phyloP scores from a whole-genome alignment of 2,113 vertebrate species.

The Penelope pileata region DNA sequence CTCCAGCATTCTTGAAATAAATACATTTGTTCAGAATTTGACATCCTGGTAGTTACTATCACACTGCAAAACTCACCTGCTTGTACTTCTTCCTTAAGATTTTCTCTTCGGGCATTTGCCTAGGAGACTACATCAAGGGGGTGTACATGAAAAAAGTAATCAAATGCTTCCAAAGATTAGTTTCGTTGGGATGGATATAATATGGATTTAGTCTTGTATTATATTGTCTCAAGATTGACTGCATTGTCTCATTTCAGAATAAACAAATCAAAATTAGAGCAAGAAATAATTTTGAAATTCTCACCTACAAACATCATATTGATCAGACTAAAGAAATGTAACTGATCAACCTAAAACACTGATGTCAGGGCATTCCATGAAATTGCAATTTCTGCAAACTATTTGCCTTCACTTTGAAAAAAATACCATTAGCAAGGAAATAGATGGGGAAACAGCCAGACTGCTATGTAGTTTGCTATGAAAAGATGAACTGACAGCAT shows the following conservation, averaged over 20 bases:
- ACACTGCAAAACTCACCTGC: background rate
- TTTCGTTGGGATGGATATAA: background rate
- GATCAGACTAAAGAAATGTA: background rate
- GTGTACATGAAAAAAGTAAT: background rate
- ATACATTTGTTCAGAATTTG: background rate
- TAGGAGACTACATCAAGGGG: background rate
- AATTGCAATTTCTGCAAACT: background rate
- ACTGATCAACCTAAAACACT: background rate
- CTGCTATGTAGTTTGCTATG: background rate
- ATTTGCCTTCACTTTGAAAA: background rate
- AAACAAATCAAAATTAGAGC: slow-evolving; percentile 17
- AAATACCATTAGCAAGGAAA: background rate
- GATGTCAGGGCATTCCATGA: background rate
- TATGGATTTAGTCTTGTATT: background rate
- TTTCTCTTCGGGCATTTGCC: too few relatives aligned
- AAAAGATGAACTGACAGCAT: background rate
- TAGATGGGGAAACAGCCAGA: background rate
- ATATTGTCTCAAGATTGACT: background rate
- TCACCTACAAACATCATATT: background rate
- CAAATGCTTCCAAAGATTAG: background rate
- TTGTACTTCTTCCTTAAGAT: background rate
- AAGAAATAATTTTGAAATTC: background rate
- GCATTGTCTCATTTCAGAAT: slow-evolving; percentile 18
- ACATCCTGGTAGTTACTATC: background rate
- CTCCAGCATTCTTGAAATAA: background rate